These are phyloP conservation scores for Nomada fucata DNA, from an alignment of 2,888 invertebrate genomes.

Conservation along the genomic window DNA sequence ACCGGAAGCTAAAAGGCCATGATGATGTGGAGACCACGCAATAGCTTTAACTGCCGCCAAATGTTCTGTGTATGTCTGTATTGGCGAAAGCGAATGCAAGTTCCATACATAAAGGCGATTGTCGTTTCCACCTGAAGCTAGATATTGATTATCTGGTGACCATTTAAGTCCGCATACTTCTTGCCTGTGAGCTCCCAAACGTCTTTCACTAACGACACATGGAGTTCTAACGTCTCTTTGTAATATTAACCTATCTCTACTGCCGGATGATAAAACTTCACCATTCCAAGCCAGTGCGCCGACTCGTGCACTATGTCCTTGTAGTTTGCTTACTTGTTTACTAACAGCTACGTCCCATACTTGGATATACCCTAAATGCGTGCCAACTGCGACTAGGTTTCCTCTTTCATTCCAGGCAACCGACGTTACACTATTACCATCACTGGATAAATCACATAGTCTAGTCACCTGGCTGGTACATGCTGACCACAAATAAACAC, in stretches of 20 bases:
- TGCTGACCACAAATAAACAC: conserved; percentile 99
- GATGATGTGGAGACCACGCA: conserved; percentile 99
- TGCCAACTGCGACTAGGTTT: conserved; percentile 98
- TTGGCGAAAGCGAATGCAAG: conserved; percentile 93
- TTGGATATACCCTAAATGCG: conserved; percentile 98
- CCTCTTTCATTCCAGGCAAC: conserved; percentile 99
- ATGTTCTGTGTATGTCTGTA: conserved; percentile 98
- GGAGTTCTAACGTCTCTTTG: conserved; percentile 97
- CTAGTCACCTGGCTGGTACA: conserved; percentile 99
- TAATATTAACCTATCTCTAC: conserved; percentile 95
- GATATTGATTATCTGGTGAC: conserved; percentile 98
- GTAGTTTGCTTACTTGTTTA: conserved; percentile 95
- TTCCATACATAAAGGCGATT: conserved; percentile 97
- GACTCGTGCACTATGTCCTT: conserved; percentile 96
- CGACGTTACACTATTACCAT: conserved; percentile 98
- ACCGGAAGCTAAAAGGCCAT: conserved; percentile 97
- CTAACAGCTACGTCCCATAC: conserved; percentile 99
- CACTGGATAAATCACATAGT: conserved; percentile 96
- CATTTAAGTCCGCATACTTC: conserved; percentile 99
- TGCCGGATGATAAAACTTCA: conserved; percentile 97
- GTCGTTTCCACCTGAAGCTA: conserved; percentile 99
- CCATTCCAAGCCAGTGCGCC: conserved; percentile 99
- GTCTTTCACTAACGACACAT: conserved; percentile 90
- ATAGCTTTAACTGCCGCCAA: conserved; percentile 99
- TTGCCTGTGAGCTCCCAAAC: conserved; percentile 96